Percentiles rank a stretch among this genome's conserved stretches.
Conservation (phyloP, 2,113 vertebrate species). For the Pomatostomus ruficeps region DNA sequence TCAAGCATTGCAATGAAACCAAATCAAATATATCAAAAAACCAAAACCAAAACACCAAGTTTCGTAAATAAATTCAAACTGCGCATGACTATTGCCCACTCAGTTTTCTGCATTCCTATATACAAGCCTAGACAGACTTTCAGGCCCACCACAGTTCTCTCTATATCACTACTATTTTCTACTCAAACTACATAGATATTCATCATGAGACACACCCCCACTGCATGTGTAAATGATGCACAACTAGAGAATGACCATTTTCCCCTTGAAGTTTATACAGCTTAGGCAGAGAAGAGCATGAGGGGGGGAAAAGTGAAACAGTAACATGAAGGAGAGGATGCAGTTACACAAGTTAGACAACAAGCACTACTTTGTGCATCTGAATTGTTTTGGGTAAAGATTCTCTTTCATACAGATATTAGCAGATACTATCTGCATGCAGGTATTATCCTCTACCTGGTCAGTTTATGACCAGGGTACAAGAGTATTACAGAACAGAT, state of each 20-base stretch:
- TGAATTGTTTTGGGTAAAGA: fast-evolving
- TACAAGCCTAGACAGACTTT: not conserved
- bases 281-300: not conserved
- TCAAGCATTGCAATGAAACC: not conserved
- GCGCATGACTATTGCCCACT: fast-evolving
- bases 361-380: not conserved
- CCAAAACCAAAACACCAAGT: not conserved
- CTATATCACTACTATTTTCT: not conserved
- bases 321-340: not conserved
- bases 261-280: not conserved
- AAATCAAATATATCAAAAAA: not conserved
- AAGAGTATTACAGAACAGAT: not conserved
- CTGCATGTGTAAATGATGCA: not conserved
- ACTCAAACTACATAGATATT: not conserved
- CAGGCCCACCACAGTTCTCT: not conserved
- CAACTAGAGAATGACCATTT: not conserved
- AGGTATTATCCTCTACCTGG: not conserved
- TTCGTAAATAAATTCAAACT: not conserved
- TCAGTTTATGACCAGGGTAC: not conserved
- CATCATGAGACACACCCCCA: not conserved
- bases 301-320: not conserved
- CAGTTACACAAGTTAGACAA: not conserved
- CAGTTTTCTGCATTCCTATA: not conserved
- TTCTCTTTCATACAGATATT: not conserved
- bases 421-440: not conserved